Evolutionary conservation across 2,113 vertebrate species (phyloP).

Genomic region (Dinomys branickii): DNA sequence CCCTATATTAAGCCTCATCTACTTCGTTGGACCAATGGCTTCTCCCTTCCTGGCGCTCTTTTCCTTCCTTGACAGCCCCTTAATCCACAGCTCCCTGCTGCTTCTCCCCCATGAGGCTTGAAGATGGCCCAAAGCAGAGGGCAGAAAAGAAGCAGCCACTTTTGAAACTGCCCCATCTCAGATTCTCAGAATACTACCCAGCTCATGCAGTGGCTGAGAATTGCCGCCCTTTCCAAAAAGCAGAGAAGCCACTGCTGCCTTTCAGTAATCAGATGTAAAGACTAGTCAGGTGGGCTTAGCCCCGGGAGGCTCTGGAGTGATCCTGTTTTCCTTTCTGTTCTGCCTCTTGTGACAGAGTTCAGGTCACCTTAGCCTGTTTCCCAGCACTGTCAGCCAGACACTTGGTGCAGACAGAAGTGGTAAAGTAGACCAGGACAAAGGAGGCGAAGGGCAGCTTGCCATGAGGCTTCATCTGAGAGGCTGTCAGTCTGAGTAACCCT

Average conservation of each 20-base stretch:
- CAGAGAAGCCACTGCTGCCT: neutral
- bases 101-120: constrained; percentile 40
- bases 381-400: neutral
- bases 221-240: neutral
- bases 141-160: constrained; percentile 33
- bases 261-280: neutral
- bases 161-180: constrained; percentile 56
- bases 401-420: neutral
- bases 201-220: neutral
- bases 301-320: neutral
- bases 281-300: neutral
- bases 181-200: neutral
- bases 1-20: neutral
- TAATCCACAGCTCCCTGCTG: neutral
- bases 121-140: constrained; percentile 34
- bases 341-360: constrained; percentile 13
- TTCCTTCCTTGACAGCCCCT: neutral
- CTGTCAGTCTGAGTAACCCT: neutral
- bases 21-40: neutral
- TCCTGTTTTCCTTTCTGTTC: constrained; percentile 7
- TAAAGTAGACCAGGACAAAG: constrained; percentile 11
- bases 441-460: neutral
- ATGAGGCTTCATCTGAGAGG: too few species aligned
- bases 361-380: neutral
- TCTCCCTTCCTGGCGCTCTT: constrained; percentile 33